Evolutionary conservation across 2,888 invertebrate genomes (phyloP).

Genomic region (Synergus gifuensis): DNA sequence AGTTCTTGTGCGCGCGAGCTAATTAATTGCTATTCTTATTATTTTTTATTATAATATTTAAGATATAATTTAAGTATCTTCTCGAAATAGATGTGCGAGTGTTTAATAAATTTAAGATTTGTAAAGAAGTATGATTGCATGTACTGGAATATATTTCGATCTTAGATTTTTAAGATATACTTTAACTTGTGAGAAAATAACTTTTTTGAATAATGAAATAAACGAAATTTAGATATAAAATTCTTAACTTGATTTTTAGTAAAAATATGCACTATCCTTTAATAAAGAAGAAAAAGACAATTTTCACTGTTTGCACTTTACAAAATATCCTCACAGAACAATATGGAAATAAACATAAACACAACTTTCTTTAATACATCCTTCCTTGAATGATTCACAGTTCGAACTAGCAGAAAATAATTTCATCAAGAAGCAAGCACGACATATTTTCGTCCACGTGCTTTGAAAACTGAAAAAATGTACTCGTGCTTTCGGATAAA

Average conservation of each 20-base stretch:
- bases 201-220: background rate
- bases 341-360: background rate
- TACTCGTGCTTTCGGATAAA: background rate
- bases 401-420: background rate
- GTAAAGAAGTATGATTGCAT: background rate
- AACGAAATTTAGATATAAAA: background rate
- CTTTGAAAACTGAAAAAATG: background rate
- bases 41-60: background rate
- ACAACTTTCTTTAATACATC: background rate
- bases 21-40: slow-evolving; percentile 43
- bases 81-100: background rate
- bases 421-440: background rate
- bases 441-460: background rate
- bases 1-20: slow-evolving; percentile 62
- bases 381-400: background rate
- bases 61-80: background rate
- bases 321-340: background rate
- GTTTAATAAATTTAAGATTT: background rate
- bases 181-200: background rate
- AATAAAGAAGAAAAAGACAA: background rate
- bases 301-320: background rate
- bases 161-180: background rate
- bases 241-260: background rate
- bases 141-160: background rate
- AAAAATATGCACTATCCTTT: background rate